Conservation (phyloP, 2,888 invertebrate genomes). For the Spisula solida region DNA sequence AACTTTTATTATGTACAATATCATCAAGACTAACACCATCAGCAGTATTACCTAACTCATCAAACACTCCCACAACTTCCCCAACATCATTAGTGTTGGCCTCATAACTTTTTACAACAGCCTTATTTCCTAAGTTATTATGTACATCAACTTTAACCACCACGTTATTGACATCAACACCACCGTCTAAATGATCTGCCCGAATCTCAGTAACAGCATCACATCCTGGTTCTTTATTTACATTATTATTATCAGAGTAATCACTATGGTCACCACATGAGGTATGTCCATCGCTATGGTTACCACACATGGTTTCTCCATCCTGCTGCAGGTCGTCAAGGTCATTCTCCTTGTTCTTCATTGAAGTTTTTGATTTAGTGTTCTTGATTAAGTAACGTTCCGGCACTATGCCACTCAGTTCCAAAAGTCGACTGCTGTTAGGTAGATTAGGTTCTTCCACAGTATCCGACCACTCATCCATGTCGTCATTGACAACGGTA, state of each 20-base stretch:
- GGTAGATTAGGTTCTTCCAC: slow-evolving; percentile 22
- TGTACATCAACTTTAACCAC: slow-evolving; percentile 34
- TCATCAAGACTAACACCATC: slow-evolving; percentile 31
- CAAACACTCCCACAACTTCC: slow-evolving; percentile 1
- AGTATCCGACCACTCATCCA: not conserved
- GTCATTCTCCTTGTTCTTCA: slow-evolving; percentile 6
- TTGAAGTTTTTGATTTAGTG: not conserved
- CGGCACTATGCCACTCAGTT: slow-evolving; percentile 64
- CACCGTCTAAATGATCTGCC: not conserved
- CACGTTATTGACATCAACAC: not conserved
- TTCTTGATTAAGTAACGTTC: slow-evolving; percentile 61
- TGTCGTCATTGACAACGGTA: slow-evolving; percentile 2
- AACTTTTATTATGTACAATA: not conserved
- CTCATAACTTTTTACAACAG: not conserved
- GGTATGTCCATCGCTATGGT: not conserved
- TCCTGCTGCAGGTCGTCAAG: not conserved
- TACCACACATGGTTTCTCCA: not conserved
- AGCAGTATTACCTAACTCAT: not conserved
- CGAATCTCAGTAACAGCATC: not conserved
- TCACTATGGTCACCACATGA: not conserved
- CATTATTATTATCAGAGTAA: not conserved
- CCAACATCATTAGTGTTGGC: slow-evolving; percentile 7
- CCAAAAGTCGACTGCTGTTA: slow-evolving; percentile 53
- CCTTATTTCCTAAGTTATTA: slow-evolving; percentile 1
- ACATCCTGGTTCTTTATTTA: not conserved